Conservation (phyloP, 2,888 invertebrate species). For the Elysia crispata region DNA sequence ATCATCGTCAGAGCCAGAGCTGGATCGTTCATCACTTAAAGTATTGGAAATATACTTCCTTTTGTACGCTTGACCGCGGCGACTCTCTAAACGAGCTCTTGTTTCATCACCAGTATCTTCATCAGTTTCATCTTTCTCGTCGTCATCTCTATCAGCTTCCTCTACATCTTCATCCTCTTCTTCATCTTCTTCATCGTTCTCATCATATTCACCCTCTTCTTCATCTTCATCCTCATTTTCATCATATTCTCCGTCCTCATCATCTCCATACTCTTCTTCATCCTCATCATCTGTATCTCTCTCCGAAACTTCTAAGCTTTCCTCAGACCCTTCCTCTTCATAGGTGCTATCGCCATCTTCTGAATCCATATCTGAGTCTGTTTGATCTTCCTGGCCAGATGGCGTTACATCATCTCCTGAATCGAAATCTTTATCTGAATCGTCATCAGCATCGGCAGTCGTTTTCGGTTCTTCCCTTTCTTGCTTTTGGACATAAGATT, state of each 20-base stretch:
- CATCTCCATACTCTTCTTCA: no score
- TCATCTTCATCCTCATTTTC: neutral
- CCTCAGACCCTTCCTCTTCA: no score
- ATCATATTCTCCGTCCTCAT: neutral
- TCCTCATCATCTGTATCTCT: neutral
- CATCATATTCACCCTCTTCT: neutral
- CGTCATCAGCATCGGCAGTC: no score
- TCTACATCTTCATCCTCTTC: neutral
- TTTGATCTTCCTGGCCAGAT: no score
- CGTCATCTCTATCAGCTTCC: neutral
- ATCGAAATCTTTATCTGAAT: no score
- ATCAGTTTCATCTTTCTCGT: neutral
- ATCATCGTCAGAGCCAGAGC: neutral
- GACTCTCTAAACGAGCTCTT: no score
- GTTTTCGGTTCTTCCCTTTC: neutral
- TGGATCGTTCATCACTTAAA: no score
- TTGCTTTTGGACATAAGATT: neutral
- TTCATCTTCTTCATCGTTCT: neutral
- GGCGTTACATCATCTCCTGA: no score
- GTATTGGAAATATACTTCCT: no score
- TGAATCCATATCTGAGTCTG: no score
- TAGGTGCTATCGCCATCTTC: no score
- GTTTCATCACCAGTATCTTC: slow-evolving; percentile 27
- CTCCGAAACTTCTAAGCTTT: neutral
- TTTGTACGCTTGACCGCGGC: no score